A percentile compares a stretch with the other conserved stretches of the same genome.
Evolutionary conservation across 2,113 vertebrate species (phyloP).

Genomic region (Zosterops hypoxanthus): DNA sequence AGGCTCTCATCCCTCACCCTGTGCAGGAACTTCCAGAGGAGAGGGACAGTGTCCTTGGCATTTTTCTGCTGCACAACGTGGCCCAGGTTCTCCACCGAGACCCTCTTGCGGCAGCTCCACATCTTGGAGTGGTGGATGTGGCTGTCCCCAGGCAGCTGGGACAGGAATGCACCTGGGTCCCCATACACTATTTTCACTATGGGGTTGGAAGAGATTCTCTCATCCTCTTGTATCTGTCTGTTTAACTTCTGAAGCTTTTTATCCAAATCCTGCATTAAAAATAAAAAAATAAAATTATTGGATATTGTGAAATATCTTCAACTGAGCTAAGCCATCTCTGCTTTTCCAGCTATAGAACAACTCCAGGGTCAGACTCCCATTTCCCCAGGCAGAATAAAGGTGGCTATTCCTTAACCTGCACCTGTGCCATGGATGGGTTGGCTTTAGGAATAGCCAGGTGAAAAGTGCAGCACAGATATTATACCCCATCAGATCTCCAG

Average conservation of each 20-base stretch:
- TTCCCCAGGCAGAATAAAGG: background rate
- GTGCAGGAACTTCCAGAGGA: constrained; percentile 90
- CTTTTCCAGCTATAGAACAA: background rate
- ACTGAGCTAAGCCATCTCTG: background rate
- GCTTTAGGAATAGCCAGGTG: background rate
- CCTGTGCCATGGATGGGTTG: background rate
- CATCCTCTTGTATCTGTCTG: constrained; percentile 77
- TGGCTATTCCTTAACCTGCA: background rate
- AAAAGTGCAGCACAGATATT: background rate
- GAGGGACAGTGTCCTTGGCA: constrained; percentile 79
- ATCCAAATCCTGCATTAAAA: constrained; percentile 79
- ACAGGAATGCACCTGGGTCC: constrained; percentile 80
- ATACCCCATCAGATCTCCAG: background rate
- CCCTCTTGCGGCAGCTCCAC: constrained; percentile 86
- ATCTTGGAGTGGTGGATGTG: constrained; percentile 81
- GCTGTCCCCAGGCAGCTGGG: constrained; percentile 73
- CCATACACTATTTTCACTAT: constrained; percentile 84
- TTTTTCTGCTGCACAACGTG: constrained; percentile 86
- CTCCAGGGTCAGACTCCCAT: background rate
- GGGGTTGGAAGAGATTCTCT: constrained; percentile 82
- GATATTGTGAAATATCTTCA: background rate
- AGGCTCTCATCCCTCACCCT: constrained; percentile 68
- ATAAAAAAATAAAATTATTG: background rate
- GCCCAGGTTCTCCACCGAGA: constrained; percentile 81
- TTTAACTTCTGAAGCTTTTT: constrained; percentile 77